Evolutionary conservation across 1,140 invertebrate genomes (phyloP).

Genomic region (Hypsibius dujardini): DNA sequence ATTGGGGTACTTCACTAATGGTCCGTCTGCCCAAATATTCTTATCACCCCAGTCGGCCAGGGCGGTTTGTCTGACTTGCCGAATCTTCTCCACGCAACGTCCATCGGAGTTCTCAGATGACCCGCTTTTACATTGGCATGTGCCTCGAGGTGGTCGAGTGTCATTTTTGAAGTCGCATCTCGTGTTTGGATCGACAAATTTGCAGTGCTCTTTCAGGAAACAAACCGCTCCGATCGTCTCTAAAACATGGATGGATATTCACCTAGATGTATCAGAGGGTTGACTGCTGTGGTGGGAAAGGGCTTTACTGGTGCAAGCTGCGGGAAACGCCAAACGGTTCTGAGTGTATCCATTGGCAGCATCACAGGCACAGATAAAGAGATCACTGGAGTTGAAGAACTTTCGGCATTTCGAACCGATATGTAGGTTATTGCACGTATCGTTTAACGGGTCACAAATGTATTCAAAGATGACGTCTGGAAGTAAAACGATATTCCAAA

Average conservation of each 20-base stretch:
- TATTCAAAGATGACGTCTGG: constrained; percentile 13
- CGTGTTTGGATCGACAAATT: constrained; percentile 1
- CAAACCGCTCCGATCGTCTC: constrained; percentile 12
- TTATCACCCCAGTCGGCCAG: constrained; percentile 15
- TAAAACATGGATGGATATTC: no score
- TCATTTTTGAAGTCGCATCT: neutral
- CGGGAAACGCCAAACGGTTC: constrained; percentile 7
- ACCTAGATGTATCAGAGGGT: no score
- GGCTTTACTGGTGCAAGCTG: neutral
- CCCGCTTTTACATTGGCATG: neutral
- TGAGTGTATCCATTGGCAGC: neutral
- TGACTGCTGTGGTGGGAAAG: no score
- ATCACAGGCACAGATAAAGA: constrained; percentile 8
- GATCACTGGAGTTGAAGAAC: neutral
- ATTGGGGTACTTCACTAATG: neutral
- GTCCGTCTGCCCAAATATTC: neutral
- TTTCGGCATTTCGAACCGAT: neutral
- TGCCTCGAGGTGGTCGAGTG: neutral
- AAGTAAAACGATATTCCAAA: no score
- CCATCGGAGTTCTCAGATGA: neutral
- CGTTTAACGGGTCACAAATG: neutral
- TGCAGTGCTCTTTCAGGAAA: constrained; percentile 13
- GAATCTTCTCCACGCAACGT: constrained; percentile 1
- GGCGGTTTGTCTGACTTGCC: neutral
- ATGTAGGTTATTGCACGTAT: neutral